phyloP scores from a whole-genome alignment of 2,888 invertebrate species.

The Dasypogon diadema region DNA sequence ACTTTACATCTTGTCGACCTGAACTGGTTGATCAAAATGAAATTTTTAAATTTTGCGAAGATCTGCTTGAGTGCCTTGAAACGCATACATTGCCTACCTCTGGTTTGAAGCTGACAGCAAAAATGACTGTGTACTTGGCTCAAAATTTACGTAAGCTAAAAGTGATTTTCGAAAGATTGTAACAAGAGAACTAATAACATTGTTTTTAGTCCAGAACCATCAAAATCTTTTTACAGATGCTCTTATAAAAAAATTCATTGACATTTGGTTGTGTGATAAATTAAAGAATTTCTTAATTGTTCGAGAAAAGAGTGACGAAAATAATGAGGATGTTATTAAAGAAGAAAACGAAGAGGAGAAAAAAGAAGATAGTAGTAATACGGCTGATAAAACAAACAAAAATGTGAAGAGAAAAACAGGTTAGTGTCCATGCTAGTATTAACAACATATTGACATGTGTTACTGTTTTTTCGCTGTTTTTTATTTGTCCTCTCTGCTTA shows the following conservation, averaged over 20 bases:
- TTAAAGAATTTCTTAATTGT: slow-evolving; percentile 57
- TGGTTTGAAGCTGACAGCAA: slow-evolving; percentile 62
- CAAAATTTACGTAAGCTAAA: slow-evolving; percentile 62
- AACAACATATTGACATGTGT: no score
- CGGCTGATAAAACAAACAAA: neutral
- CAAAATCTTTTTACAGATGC: slow-evolving; percentile 59
- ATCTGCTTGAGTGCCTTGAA: slow-evolving; percentile 59
- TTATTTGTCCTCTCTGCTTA: no score
- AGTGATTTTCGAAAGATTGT: neutral
- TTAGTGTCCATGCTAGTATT: no score
- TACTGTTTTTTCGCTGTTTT: no score
- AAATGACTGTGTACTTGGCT: slow-evolving; percentile 61
- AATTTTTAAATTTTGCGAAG: slow-evolving; percentile 58
- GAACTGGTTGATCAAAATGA: slow-evolving; percentile 59
- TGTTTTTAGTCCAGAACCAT: slow-evolving; percentile 57
- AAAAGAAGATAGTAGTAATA: neutral
- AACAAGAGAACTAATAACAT: neutral
- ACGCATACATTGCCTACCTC: slow-evolving; percentile 60
- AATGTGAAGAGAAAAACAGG: no score
- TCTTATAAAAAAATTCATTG: slow-evolving; percentile 58
- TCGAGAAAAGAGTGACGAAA: neutral
- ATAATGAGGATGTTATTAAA: neutral
- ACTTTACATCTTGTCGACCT: slow-evolving; percentile 61
- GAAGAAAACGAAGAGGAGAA: neutral
- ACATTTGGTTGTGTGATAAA: slow-evolving; percentile 58